A percentile compares a stretch with the other conserved stretches of the same genome.
phyloP scores from a whole-genome alignment of 2,113 vertebrate species.

The Leptosomus discolor region DNA sequence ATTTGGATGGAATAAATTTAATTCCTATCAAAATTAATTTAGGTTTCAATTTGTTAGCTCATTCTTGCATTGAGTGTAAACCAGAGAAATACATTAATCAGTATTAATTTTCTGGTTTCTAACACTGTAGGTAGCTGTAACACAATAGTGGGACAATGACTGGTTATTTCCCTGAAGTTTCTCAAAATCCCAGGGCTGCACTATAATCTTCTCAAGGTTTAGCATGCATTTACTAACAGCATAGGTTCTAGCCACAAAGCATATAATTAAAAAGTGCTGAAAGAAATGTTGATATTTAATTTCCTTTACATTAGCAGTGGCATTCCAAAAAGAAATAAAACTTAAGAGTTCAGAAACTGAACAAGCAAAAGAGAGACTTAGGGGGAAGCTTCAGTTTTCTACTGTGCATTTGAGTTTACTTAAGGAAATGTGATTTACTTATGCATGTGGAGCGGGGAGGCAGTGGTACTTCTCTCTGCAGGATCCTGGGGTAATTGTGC shows the following conservation, averaged over 20 bases:
- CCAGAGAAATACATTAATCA: not conserved
- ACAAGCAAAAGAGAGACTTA: not conserved
- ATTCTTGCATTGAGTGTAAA: not conserved
- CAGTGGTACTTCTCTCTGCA: not conserved
- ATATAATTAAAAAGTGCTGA: slow-evolving; percentile 59
- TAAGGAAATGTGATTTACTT: not conserved
- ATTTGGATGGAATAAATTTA: not conserved
- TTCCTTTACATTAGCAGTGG: slow-evolving; percentile 47
- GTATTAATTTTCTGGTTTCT: not conserved
- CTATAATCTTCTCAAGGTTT: slow-evolving; percentile 9
- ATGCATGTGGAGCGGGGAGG: not conserved
- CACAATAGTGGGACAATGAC: not conserved
- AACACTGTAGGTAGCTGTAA: not conserved
- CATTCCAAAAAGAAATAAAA: slow-evolving; percentile 39
- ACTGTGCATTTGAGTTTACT: not conserved
- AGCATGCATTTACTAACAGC: not conserved
- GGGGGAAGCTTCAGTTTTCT: not conserved
- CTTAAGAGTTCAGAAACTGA: not conserved
- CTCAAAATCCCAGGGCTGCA: not conserved
- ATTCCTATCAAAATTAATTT: not conserved
- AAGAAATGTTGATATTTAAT: slow-evolving; percentile 62
- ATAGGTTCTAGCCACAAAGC: slow-evolving; percentile 8
- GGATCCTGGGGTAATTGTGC: not conserved
- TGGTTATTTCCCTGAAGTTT: slow-evolving; percentile 8
- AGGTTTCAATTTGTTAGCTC: not conserved